phyloP scores from a whole-genome alignment of 2,888 invertebrate genomes.

The Apocheima hispidaria region DNA sequence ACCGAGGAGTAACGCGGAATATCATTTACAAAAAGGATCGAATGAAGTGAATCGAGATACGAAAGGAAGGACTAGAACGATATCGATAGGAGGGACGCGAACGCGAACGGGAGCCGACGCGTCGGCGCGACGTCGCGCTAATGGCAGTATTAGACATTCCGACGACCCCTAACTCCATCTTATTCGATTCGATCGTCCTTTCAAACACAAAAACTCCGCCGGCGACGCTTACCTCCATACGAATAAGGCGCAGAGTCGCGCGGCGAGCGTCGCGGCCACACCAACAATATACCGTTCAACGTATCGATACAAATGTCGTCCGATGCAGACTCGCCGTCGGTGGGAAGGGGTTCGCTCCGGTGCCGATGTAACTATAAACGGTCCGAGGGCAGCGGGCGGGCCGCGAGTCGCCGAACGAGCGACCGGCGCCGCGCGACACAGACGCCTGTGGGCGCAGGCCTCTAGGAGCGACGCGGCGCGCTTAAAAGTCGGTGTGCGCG shows the following conservation, averaged over 20 bases:
- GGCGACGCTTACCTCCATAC: not conserved
- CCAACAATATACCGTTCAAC: not conserved
- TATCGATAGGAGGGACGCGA: conserved; percentile 28
- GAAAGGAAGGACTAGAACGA: conserved; percentile 26
- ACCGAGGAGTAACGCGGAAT: conserved; percentile 33
- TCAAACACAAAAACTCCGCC: not conserved
- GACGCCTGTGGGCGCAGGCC: not conserved
- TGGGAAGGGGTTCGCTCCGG: conserved; percentile 5
- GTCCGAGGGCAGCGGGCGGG: conserved; percentile 6
- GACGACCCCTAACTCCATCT: not conserved
- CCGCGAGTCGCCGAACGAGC: not conserved
- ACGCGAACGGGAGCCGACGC: not conserved
- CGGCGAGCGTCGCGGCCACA: not conserved
- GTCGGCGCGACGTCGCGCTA: conserved; percentile 16
- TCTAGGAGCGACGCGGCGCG: not conserved
- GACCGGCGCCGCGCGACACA: not conserved
- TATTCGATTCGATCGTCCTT: not conserved
- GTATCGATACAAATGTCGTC: conserved; percentile 5
- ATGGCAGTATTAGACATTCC: conserved; percentile 39
- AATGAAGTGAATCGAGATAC: conserved; percentile 32
- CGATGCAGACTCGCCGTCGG: not conserved
- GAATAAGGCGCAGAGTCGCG: not conserved
- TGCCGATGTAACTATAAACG: conserved; percentile 48
- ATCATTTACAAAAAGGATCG: conserved; percentile 28
- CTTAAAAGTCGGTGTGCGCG: conserved; percentile 29